These are phyloP conservation scores for Beris morrisii DNA, from an alignment of 2,888 invertebrate genomes.

Conservation along the genomic window DNA sequence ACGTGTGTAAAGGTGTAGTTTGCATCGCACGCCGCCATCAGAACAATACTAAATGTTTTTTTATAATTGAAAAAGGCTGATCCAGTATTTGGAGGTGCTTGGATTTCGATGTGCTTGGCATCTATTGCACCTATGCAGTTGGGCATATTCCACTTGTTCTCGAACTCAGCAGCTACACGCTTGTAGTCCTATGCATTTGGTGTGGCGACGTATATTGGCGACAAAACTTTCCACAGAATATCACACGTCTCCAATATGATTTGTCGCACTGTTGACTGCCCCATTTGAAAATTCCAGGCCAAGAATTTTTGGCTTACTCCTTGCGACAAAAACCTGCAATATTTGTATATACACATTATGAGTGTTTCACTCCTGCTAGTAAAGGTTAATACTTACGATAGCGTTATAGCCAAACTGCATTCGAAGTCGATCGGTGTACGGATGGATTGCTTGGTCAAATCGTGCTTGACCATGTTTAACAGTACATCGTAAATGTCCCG, in stretches of 20 bases:
- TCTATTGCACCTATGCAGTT: not conserved
- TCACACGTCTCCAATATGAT: not conserved
- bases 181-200: not conserved
- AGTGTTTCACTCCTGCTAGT: too few species aligned
- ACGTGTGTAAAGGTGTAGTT: not conserved
- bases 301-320: too few species aligned
- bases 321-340: not conserved
- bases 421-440: too few species aligned
- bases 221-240: too few species aligned
- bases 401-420: slow-evolving; percentile 15
- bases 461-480: slow-evolving; percentile 6
- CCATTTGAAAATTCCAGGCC: not conserved
- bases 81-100: not conserved
- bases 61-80: not conserved
- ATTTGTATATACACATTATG: too few species aligned
- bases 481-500: slow-evolving; percentile 10
- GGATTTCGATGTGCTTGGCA: not conserved
- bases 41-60: not conserved
- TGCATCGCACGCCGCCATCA: not conserved
- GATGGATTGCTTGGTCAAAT: slow-evolving; percentile 13
- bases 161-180: not conserved
- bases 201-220: too few species aligned
- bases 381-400: slow-evolving; percentile 10
- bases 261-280: not conserved
- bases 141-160: not conserved